Evolutionary conservation across 23 tunicate genomes (phyloP).

Genomic region (Clavelina lepadiformis): DNA sequence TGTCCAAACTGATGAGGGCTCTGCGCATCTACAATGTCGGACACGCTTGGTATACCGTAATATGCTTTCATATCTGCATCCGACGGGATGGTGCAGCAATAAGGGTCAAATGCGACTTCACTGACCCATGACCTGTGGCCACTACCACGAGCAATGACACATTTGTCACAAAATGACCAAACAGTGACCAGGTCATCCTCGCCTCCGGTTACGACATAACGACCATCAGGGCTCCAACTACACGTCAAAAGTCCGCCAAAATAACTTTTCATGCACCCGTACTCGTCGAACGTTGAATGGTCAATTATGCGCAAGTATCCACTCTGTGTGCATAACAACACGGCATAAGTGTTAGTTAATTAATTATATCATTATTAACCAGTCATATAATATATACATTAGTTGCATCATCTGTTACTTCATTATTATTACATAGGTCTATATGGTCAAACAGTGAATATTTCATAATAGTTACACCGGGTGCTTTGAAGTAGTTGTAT

Average conservation of each 20-base stretch:
- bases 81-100: conserved; percentile 60
- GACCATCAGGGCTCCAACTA: conserved; percentile 97
- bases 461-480: too few relatives aligned
- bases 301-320: conserved; percentile 83
- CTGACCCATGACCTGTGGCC: conserved; percentile 97
- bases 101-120: conserved; percentile 84
- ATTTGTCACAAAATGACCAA: conserved; percentile 71
- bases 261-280: conserved; percentile 89
- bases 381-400: too few relatives aligned
- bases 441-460: too few relatives aligned
- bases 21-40: not conserved
- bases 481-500: too few relatives aligned
- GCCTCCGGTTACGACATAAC: conserved; percentile 93
- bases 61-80: conserved; percentile 66
- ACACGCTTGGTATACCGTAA: conserved; percentile 51
- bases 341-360: too few relatives aligned
- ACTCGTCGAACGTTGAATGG: conserved; percentile 41
- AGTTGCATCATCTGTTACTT: too few relatives aligned
- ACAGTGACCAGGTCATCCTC: conserved; percentile 97
- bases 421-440: too few relatives aligned
- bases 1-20: too few relatives aligned
- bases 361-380: too few relatives aligned
- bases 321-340: too few relatives aligned
- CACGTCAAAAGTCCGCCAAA: conserved; percentile 95
- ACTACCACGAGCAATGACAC: conserved; percentile 74